Evolutionary conservation across 1,140 invertebrate species (phyloP).

Genomic region (Drosophila pseudoananassae): DNA sequence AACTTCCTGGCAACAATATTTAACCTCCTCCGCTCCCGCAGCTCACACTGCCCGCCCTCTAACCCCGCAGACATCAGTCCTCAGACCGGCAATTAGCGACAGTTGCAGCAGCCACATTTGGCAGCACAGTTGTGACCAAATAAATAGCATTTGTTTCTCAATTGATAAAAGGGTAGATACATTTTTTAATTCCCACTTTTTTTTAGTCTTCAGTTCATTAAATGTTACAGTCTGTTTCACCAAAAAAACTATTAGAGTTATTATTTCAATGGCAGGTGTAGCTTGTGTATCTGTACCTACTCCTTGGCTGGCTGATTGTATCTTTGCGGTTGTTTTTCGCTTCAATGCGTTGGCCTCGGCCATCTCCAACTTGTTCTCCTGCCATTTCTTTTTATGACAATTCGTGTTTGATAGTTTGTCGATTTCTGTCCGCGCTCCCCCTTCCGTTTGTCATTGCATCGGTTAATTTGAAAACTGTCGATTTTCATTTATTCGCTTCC

Average conservation of each 20-base stretch:
- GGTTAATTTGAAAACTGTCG: slow-evolving; percentile 77
- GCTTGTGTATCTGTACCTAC: slow-evolving; percentile 6
- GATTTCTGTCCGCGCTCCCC: slow-evolving; percentile 20
- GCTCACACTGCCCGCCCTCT: slow-evolving; percentile 12
- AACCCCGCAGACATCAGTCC: slow-evolving; percentile 35
- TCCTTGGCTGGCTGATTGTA: slow-evolving; percentile 7
- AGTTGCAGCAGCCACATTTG: slow-evolving; percentile 58
- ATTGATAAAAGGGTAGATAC: background rate
- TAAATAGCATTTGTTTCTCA: background rate
- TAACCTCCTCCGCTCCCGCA: slow-evolving; percentile 15
- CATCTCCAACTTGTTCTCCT: slow-evolving; percentile 1
- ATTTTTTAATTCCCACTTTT: too few relatives aligned
- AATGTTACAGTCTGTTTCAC: background rate
- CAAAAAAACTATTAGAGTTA: background rate
- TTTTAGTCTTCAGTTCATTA: too few relatives aligned
- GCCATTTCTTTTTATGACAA: slow-evolving; percentile 61
- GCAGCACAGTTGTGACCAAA: slow-evolving; percentile 18
- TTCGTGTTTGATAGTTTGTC: slow-evolving; percentile 53
- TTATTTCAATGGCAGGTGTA: slow-evolving; percentile 13
- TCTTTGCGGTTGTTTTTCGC: slow-evolving; percentile 57
- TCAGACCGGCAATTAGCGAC: slow-evolving; percentile 67
- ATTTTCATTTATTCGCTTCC: slow-evolving; percentile 75
- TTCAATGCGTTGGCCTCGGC: slow-evolving; percentile 24
- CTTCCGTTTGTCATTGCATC: slow-evolving; percentile 58
- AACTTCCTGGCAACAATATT: slow-evolving; percentile 69